Percentiles rank a stretch among this genome's conserved stretches.
phyloP scores from a whole-genome alignment of 2,888 invertebrate species.

The Stomorhina lunata region DNA sequence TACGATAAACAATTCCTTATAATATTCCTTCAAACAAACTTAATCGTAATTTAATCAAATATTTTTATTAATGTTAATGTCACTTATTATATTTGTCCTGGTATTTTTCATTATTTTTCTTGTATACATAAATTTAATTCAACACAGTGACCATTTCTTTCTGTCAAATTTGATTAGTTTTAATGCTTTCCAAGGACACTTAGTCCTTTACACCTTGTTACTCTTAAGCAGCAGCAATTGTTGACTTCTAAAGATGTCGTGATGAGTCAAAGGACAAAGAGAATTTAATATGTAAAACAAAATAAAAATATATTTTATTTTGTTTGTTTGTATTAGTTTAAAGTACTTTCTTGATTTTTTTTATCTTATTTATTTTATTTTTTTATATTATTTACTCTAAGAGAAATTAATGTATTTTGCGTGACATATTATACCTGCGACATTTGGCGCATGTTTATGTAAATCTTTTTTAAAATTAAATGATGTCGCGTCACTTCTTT shows the following conservation, averaged over 20 bases:
- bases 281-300: not conserved
- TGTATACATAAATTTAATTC: not conserved
- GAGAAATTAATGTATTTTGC: conserved; percentile 42
- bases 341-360: not conserved
- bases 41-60: conserved; percentile 9
- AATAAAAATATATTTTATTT: not conserved
- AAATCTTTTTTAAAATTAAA: conserved; percentile 52
- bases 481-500: conserved; percentile 9
- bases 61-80: not conserved
- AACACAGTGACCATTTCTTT: not conserved
- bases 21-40: not conserved
- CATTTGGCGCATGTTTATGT: conserved; percentile 46
- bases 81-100: not conserved
- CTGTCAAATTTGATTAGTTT: conserved; percentile 11
- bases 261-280: not conserved
- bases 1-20: not conserved
- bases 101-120: not conserved
- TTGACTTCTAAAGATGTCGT: no score
- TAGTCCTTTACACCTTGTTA: conserved; percentile 30
- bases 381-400: not conserved
- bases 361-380: not conserved
- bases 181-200: not conserved
- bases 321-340: not conserved
- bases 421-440: conserved; percentile 48
- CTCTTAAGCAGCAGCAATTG: conserved; percentile 1